Base-by-base conservation (phyloP, 35 echinoderm and acorn worm genomes). In the Apostichopus californicus region DNA sequence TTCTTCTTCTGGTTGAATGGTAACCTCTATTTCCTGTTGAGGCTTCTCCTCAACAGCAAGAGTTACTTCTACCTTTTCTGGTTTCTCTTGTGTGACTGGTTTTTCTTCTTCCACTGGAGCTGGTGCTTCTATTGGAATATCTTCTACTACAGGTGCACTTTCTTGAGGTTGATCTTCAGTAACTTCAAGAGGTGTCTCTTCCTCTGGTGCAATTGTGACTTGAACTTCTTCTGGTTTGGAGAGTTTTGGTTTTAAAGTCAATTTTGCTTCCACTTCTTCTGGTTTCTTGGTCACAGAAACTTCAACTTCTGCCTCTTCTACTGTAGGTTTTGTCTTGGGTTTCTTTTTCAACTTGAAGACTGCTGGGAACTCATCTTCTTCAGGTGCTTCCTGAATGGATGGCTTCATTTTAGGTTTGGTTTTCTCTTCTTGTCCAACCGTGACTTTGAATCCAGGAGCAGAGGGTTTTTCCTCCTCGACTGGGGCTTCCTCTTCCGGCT, bases 301-400 rank as follows among this genome's bases (percentile, higher is more conserved):
- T 90, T 90, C 87, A 23, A 79, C n/a, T 54, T 57, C 56, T 22
- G 34, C 83, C 21, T 87, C 92, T 77, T 93, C 85, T 52, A n/a
- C n/a, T n/a, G n/a, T n/a, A n/a, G n/a, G n/a, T 10, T 66, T 66
- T 9, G 9, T 73, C 71, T 90, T 90, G 60, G 65, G 70, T 68
- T 88, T 87, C 57, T 89, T 94, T 73, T 94, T 94, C 77, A 80
- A 90, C 68, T 70, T 90, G 77, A 80, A 88, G 55, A 90, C 65
- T 57, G 89, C 77, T 79, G 71, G 64, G 10, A 71, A 1, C 54
- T 78, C 89, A 56, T 91, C 89, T 79, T 91, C 89, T n/a, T 92
- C 90, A 54, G 90, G 46, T 20, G 25, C 89, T 53, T 54, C 71
- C 58, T 94, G 93, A 73, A 90, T 71, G 6, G 88, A 11, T 54